Evolutionary conservation across 2,113 vertebrate genomes (phyloP), one percentile per base, ranked within the genome.

Genomic region (Malaclemys terrapin): DNA sequence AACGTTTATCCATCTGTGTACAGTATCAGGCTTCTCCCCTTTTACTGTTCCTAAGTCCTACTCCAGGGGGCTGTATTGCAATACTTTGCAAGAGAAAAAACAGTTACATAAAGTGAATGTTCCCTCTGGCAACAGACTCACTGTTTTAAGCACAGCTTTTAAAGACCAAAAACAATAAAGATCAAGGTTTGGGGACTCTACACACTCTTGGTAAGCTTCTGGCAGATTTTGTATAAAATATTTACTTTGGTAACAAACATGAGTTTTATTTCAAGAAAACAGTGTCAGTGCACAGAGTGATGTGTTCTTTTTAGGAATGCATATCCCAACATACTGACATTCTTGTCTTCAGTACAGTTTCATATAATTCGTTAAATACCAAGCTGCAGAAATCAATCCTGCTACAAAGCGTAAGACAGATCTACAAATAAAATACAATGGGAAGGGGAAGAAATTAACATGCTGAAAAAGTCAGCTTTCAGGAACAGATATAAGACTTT

Each of bases 301-400:
- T 72, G 69, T 52, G 82, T 27, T 54, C 80, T 56, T 1, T 54
- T 45, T 52, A 31, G 89, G 76, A 82, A 54, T 3, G 72, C 4
- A 24, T 78, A 19, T 14, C 72, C 83, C 93, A 75, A 84, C 45
- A 92, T 79, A 49, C 87, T 75, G 85, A 79, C 94, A 85, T 52
- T 87, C 82, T 84, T 54, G 53, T 29, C 85, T 50, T 75, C 2
- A 56, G 86, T 1, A 57, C 86, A 80, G 50, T 90, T 72, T 95
- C 94, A 81, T 92, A 65, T 82, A 87, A 83, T 93, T 96, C 89
- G 92, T 87, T 11, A 95, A 85, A 97, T 91, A 93, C 88, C 91
- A 87, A 69, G 89, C 92, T 87, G 19, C 83, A 97, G 79, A 91
- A 93, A 91, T 86, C 89, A 88, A 62, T 78, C 93, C 25, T 1